phyloP scores from a whole-genome alignment of 1,140 invertebrate genomes.

The Doryteuthis pealeii region DNA sequence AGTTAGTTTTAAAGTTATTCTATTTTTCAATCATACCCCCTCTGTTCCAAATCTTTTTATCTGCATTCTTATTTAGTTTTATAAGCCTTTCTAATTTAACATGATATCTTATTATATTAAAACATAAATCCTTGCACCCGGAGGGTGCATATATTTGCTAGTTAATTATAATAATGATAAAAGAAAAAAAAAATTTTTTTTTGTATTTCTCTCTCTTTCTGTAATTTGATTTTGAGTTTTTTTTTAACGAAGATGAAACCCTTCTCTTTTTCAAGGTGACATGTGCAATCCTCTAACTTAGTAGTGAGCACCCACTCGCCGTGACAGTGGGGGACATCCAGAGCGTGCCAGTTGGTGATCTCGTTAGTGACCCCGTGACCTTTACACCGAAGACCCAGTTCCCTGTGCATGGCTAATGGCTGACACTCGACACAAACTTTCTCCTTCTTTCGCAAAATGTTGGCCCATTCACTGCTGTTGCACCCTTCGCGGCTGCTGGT shows the following conservation, averaged over 20 bases:
- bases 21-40: too few relatives aligned
- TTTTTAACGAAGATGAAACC: constrained; percentile 13
- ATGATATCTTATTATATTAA: too few relatives aligned
- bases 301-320: constrained; percentile 51
- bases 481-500: constrained; percentile 33
- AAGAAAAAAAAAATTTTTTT: too few relatives aligned
- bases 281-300: constrained; percentile 35
- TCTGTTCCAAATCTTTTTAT: too few relatives aligned
- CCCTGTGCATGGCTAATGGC: constrained; percentile 49
- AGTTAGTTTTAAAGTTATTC: too few relatives aligned
- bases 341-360: constrained; percentile 51
- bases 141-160: too few relatives aligned
- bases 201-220: too few relatives aligned
- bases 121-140: too few relatives aligned
- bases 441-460: constrained; percentile 33
- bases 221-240: neutral
- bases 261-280: constrained; percentile 29
- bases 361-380: constrained; percentile 50
- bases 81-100: too few relatives aligned
- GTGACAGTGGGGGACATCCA: constrained; percentile 50
- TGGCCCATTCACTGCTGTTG: constrained; percentile 40
- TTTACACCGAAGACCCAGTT: constrained; percentile 49
- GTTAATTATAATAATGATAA: too few relatives aligned
- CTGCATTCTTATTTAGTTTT: too few relatives aligned
- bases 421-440: constrained; percentile 57